Evolutionary conservation across 2,888 invertebrate genomes (phyloP), one percentile per base, ranked within the genome.

Genomic region (Cheilosia vulpina): DNA sequence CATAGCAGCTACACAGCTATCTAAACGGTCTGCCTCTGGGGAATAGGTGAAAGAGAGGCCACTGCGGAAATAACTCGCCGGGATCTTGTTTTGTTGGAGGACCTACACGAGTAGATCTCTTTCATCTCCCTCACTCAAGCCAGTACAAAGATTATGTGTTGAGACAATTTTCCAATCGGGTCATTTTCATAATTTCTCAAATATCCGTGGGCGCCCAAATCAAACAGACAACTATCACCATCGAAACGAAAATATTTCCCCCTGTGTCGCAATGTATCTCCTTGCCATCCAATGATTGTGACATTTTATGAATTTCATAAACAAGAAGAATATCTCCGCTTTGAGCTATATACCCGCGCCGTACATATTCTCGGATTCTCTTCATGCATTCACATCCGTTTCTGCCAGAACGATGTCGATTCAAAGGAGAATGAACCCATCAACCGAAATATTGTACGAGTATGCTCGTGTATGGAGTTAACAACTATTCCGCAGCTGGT

Each of bases 151-250:
- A 60, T 13, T 55, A 17, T 65, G 34, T 55, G 50, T 27, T 65
- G 76, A 58, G 66, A 58, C 58, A 66, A 65, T 63, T 50, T 34
- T 65, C 71, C 58, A 79, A 72, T 72, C 78, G 60, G 78, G 72
- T 79, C 78, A 45, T 65, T 31, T 19, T 69, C 43, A 55, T 75
- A 65, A 24, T 38, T 62, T 55, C 45, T 47, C 24, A 62, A 77
- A 71, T 57, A 65, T 58, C 71, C 78, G 58, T 65, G 57, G 78
- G 68, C 45, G 58, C 47, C 27, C 5, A 45, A 38, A 7, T 31
- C 15, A 55, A 55, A 55, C 31, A 55, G 7, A 4, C 19, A 34
- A 52, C 34, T 38, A 41, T 31, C 53, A 55, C 6, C 21, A 41
- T 34, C 15, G 38, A 27, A 68, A 68, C 45, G 55, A 55, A 68